A percentile compares a stretch with the other conserved stretches of the same genome.
Conservation (phyloP, 2,888 invertebrate species). For the Tanypteryx hageni region DNA sequence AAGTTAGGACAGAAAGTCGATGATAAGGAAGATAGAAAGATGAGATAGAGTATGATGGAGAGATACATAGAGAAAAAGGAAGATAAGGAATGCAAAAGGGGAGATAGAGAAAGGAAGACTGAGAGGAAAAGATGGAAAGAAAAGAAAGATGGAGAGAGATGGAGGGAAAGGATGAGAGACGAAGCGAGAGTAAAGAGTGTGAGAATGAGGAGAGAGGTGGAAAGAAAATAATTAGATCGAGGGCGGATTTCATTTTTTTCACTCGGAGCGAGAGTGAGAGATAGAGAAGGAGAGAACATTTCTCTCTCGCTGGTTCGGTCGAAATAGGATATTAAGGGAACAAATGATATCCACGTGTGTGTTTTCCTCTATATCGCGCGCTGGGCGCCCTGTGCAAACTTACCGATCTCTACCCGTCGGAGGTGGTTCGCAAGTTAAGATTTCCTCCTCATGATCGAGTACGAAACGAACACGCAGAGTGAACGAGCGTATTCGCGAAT, state of each 20-base stretch:
- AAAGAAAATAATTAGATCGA: background rate
- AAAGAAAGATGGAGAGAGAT: no score
- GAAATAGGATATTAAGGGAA: slow-evolving; percentile 28
- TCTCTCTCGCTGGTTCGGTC: background rate
- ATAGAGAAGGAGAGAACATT: background rate
- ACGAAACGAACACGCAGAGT: no score
- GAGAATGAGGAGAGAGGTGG: background rate
- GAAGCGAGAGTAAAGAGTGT: background rate
- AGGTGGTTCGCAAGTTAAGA: background rate
- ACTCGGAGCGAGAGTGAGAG: background rate
- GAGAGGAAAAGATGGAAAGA: no score
- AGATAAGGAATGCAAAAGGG: background rate
- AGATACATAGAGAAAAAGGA: background rate
- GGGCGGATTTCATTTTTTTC: background rate
- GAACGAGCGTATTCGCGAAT: background rate
- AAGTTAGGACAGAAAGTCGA: no score
- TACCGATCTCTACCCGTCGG: background rate
- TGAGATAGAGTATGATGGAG: background rate
- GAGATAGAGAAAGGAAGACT: no score
- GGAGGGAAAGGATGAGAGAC: no score
- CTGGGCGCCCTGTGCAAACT: background rate
- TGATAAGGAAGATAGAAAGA: no score
- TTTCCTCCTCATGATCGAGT: background rate
- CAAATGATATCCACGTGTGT: slow-evolving; percentile 13
- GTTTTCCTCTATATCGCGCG: background rate